Conservation (phyloP, 1,140 invertebrate genomes). For the Leguminivora glycinivorella region DNA sequence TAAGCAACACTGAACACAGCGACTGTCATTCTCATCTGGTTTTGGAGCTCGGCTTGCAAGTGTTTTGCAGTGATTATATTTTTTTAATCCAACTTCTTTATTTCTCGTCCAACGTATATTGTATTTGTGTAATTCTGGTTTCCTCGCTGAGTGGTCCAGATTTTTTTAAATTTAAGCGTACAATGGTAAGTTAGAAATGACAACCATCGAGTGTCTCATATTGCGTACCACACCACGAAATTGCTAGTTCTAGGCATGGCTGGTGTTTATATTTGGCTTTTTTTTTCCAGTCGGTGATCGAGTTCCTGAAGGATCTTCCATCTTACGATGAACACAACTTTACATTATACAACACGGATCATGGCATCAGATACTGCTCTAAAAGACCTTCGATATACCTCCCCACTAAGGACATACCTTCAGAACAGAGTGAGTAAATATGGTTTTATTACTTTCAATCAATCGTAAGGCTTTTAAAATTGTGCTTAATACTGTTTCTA, state of each 20-base stretch:
- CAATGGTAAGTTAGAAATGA: slow-evolving; percentile 54
- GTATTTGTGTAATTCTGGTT: slow-evolving; percentile 39
- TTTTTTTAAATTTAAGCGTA: slow-evolving; percentile 34
- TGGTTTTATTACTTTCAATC: slow-evolving; percentile 30
- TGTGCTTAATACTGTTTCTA: not conserved
- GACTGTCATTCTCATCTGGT: slow-evolving; percentile 64
- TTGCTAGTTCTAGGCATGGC: slow-evolving; percentile 34
- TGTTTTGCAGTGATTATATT: slow-evolving; percentile 46
- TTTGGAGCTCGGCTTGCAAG: slow-evolving; percentile 38
- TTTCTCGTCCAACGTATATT: slow-evolving; percentile 34
- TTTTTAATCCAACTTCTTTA: slow-evolving; percentile 57
- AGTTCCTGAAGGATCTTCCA: slow-evolving; percentile 94
- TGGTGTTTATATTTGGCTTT: slow-evolving; percentile 36
- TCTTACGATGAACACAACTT: slow-evolving; percentile 95
- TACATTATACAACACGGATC: slow-evolving; percentile 92
- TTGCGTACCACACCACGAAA: slow-evolving; percentile 31
- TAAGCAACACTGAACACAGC: not conserved
- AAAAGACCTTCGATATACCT: slow-evolving; percentile 94
- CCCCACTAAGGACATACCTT: slow-evolving; percentile 92
- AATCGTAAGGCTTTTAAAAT: not conserved
- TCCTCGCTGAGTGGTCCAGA: slow-evolving; percentile 33
- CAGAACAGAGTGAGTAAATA: slow-evolving; percentile 89
- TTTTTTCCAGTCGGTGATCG: slow-evolving; percentile 85
- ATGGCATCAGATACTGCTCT: slow-evolving; percentile 88
- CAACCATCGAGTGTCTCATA: not conserved